phyloP scores from a whole-genome alignment of 2,888 invertebrate species.

The Tigriopus californicus region DNA sequence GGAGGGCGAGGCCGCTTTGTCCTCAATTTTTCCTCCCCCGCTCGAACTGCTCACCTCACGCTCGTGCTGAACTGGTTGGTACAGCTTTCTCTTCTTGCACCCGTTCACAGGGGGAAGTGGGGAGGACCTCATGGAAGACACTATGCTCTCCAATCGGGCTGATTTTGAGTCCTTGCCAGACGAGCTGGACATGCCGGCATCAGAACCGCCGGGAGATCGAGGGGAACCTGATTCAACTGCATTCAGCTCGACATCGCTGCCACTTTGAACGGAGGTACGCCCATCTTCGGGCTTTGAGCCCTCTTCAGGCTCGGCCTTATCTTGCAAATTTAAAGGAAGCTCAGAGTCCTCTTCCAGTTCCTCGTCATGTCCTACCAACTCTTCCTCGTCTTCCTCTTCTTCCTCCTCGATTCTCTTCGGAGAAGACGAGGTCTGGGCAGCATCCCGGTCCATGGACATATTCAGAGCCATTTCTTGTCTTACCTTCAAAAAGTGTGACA shows the following conservation, averaged over 20 bases:
- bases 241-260: too few species aligned
- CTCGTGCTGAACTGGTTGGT: slow-evolving; percentile 84
- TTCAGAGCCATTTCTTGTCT: slow-evolving; percentile 11
- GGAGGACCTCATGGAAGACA: slow-evolving; percentile 61
- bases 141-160: slow-evolving; percentile 84
- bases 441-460: background rate
- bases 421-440: background rate
- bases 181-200: slow-evolving; percentile 3
- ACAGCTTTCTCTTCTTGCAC: slow-evolving; percentile 84
- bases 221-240: background rate
- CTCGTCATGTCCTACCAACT: background rate
- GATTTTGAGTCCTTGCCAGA: slow-evolving; percentile 50
- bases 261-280: background rate
- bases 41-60: slow-evolving; percentile 24
- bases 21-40: slow-evolving; percentile 35
- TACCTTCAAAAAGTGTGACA: slow-evolving; percentile 10
- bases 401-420: background rate
- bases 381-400: background rate
- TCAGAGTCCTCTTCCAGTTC: slow-evolving; percentile 4
- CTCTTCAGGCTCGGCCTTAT: background rate
- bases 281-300: background rate
- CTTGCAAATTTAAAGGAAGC: background rate
- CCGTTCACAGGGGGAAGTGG: slow-evolving; percentile 51
- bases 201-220: background rate
- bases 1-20: slow-evolving; percentile 41